Base-by-base conservation (phyloP, 2,113 vertebrate genomes). In the Megaleporinus macrocephalus region DNA sequence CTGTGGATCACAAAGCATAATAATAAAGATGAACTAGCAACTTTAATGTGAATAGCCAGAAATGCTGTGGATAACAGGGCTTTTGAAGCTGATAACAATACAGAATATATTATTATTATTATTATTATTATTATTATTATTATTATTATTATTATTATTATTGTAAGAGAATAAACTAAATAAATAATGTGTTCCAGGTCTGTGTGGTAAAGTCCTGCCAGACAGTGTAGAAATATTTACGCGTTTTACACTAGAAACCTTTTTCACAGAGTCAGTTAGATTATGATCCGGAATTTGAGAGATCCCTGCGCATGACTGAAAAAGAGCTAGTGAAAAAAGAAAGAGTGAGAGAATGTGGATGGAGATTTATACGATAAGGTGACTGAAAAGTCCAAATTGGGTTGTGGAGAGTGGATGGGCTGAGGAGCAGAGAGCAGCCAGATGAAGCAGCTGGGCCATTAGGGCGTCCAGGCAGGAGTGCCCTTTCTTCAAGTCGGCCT, bases 401-500 rank as follows among this genome's bases (percentile, higher is more conserved):
- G 70, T 74, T 74, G 74, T 78, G 81, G 47, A 80, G 49, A 15
- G 16, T 77, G 62, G 70, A 74, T 65, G 53, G 24, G 57, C 63
- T 57, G 47, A 70, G 73, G 57, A 27, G 16, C 26, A 77, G 77
- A 77, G 69, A 84, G 73, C 75, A 82, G 63, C 65, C 83, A 86
- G 82, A 85, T 83, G 83, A 88, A 84, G 82, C 65, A 85, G 74
- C 73, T 86, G 78, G 78, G 83, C 89, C 85, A 80, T 91, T 92
- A 91, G 90, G 73, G 82, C 70, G 76, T 53, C 5, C 68, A 84
- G 47, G 78, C 78, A 89, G 82, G 87, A 91, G 90, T 88, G 84
- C 77, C 86, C 89, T 86, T 88, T 91, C 88, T 83, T 83, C 49
- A 85, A 84, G 73, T 84, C 81, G 53, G 76, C 83, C 88, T 88